A percentile compares a stretch with the other conserved stretches of the same genome.
Evolutionary conservation across 2,113 vertebrate genomes (phyloP).

Genomic region (Azemiops feae): DNA sequence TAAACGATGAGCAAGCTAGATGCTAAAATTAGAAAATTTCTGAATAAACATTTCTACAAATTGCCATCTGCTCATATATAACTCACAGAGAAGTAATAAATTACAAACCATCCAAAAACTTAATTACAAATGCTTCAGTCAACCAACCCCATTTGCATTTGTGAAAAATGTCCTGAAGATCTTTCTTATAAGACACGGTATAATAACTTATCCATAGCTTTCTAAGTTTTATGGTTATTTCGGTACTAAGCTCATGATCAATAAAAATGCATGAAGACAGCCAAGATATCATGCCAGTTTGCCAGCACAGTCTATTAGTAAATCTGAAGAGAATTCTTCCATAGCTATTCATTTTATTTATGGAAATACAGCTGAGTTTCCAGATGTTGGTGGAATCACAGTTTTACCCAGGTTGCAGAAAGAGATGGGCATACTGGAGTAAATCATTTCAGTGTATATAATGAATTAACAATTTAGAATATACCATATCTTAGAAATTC

Average conservation of each 20-base stretch:
- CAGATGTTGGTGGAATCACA: neutral
- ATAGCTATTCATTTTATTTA: neutral
- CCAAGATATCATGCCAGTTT: slow-evolving; percentile 1
- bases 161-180: slow-evolving; percentile 1
- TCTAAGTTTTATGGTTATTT: neutral
- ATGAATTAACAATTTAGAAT: neutral
- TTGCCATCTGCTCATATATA: slow-evolving; percentile 17
- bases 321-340: slow-evolving; percentile 6
- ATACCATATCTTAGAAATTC: neutral
- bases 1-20: slow-evolving; percentile 1
- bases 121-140: slow-evolving; percentile 35
- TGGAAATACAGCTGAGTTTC: slow-evolving; percentile 12
- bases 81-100: slow-evolving; percentile 48
- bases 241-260: neutral
- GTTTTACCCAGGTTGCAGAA: neutral
- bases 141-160: neutral
- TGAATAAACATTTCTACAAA: slow-evolving; percentile 29
- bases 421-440: neutral
- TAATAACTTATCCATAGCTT: slow-evolving; percentile 27
- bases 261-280: slow-evolving; percentile 13
- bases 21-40: slow-evolving; percentile 43
- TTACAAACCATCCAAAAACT: slow-evolving; percentile 36
- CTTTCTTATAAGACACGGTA: slow-evolving; percentile 3
- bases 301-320: neutral
- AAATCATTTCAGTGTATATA: neutral